Evolutionary conservation across 2,888 invertebrate genomes (phyloP).

Genomic region (Eustalomyia histrio): DNA sequence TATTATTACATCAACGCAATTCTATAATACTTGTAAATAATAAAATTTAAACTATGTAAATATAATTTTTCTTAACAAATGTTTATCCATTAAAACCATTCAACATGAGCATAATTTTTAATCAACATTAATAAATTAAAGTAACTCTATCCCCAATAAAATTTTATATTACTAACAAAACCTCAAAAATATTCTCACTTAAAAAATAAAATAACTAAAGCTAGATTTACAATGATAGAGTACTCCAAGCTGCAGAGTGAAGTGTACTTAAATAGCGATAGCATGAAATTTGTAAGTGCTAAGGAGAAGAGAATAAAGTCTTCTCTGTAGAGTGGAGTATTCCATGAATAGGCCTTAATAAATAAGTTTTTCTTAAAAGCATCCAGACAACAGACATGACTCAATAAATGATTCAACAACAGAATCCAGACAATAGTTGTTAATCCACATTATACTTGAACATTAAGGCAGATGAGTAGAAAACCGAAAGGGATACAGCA

Average conservation of each 20-base stretch:
- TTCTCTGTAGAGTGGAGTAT: too few species aligned
- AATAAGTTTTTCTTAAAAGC: not conserved
- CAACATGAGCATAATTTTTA: constrained; percentile 46
- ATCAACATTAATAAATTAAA: constrained; percentile 51
- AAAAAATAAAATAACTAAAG: not conserved
- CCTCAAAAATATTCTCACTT: not conserved
- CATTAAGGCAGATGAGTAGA: constrained; percentile 45
- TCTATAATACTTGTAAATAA: too few species aligned
- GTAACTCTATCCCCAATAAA: constrained; percentile 26
- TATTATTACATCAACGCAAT: too few species aligned
- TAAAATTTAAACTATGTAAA: too few species aligned
- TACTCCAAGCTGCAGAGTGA: too few species aligned
- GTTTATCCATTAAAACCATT: constrained; percentile 47
- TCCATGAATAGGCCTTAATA: too few species aligned
- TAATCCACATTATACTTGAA: constrained; percentile 41
- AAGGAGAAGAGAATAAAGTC: too few species aligned
- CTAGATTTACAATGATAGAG: too few species aligned
- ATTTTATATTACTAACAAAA: too few species aligned
- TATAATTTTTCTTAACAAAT: constrained; percentile 24
- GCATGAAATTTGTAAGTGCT: too few species aligned
- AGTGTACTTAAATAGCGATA: too few species aligned
- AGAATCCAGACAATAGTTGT: not conserved
- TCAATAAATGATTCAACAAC: not conserved
- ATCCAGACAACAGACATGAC: not conserved
- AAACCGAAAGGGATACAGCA: not conserved